A percentile compares a stretch with the other conserved stretches of the same genome.
Conservation (phyloP, 2,797 vertebrate genomes). For the Scleropages formosus region DNA sequence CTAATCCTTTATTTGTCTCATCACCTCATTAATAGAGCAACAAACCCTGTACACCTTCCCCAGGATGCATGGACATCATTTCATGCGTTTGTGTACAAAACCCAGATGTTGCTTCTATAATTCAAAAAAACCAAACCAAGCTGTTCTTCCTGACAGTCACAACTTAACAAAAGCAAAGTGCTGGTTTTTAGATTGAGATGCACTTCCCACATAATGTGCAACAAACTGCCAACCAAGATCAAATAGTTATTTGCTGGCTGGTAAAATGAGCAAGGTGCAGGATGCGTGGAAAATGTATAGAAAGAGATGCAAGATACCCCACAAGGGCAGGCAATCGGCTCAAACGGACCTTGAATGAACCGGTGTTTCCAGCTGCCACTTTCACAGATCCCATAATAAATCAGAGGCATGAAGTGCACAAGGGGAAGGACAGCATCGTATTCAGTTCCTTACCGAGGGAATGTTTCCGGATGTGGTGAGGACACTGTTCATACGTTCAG, state of each 20-base stretch:
- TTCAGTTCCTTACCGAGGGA: slow-evolving; percentile 50
- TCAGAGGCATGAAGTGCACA: neutral
- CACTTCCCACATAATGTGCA: neutral
- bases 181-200: slow-evolving; percentile 2
- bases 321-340: neutral
- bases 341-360: neutral
- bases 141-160: neutral
- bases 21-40: too few species aligned
- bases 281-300: neutral
- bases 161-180: neutral
- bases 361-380: neutral
- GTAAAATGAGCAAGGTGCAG: neutral
- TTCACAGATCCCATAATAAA: neutral
- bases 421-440: neutral
- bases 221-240: neutral
- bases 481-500: slow-evolving; percentile 46
- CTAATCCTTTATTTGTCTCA: too few species aligned
- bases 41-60: too few species aligned
- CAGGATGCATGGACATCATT: too few species aligned
- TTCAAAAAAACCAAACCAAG: too few species aligned
- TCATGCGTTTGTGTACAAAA: too few species aligned
- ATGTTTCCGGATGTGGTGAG: slow-evolving; percentile 39
- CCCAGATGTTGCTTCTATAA: too few species aligned
- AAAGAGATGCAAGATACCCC: neutral
- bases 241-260: neutral